A percentile compares a stretch with the other conserved stretches of the same genome.
Conservation (phyloP, 1,140 invertebrate species). For the Physella acuta region DNA sequence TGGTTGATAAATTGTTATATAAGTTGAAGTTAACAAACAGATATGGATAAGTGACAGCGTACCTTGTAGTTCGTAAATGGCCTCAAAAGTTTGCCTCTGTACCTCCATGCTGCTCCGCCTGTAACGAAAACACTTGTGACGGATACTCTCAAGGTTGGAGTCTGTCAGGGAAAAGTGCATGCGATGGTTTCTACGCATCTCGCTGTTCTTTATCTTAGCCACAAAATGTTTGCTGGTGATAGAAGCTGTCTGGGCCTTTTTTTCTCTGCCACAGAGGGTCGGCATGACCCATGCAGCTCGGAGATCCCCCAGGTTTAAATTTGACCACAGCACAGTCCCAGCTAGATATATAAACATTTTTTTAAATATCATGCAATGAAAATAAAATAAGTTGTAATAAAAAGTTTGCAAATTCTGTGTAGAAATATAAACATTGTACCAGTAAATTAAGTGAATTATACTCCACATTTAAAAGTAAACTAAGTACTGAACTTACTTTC, state of each 20-base stretch:
- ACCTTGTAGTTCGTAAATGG: too few relatives aligned
- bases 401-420: not conserved
- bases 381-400: not conserved
- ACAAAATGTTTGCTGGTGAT: slow-evolving; percentile 28
- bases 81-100: not conserved
- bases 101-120: not conserved
- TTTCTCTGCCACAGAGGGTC: slow-evolving; percentile 24
- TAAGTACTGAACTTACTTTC: slow-evolving; percentile 29
- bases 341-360: too few relatives aligned
- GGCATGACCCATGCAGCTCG: slow-evolving; percentile 40
- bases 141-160: slow-evolving; percentile 24
- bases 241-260: not conserved
- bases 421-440: not conserved
- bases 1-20: too few relatives aligned
- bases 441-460: not conserved
- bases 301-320: slow-evolving; percentile 33
- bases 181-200: slow-evolving; percentile 24
- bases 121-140: slow-evolving; percentile 31
- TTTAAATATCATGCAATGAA: too few relatives aligned
- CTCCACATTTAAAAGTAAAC: not conserved
- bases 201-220: slow-evolving; percentile 29
- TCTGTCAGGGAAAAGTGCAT: slow-evolving; percentile 22
- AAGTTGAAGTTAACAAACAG: too few relatives aligned
- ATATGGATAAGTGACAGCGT: too few relatives aligned
- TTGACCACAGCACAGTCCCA: slow-evolving; percentile 37